phyloP scores from a whole-genome alignment of 1,140 invertebrate genomes.

The Galleria mellonella region DNA sequence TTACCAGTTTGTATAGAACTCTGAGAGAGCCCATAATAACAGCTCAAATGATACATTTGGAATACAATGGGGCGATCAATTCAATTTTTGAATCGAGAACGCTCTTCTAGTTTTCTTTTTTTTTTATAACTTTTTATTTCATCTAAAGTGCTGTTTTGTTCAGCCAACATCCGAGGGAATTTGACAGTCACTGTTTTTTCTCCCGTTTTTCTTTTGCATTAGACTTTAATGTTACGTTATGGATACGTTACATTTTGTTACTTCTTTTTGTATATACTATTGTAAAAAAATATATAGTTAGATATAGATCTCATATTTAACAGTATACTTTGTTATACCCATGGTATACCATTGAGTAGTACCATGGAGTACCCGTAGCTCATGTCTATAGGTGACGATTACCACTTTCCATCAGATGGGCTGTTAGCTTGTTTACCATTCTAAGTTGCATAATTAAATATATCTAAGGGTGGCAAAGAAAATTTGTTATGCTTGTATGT shows the following conservation, averaged over 20 bases:
- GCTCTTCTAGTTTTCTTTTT: constrained; percentile 61
- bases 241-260: constrained; percentile 26
- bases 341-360: too few species aligned
- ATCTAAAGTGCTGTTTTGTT: constrained; percentile 74
- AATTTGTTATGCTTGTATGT: too few species aligned
- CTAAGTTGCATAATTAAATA: too few species aligned
- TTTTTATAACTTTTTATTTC: constrained; percentile 39
- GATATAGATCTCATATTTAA: too few species aligned
- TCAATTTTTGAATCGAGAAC: constrained; percentile 74
- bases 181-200: constrained; percentile 72
- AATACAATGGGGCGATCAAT: constrained; percentile 74
- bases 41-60: constrained; percentile 74
- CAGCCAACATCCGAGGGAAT: constrained; percentile 66
- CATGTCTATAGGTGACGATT: too few species aligned
- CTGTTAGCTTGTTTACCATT: too few species aligned
- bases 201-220: constrained; percentile 54
- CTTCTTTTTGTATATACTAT: constrained; percentile 40
- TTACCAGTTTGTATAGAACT: constrained; percentile 66
- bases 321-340: too few species aligned
- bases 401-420: too few species aligned
- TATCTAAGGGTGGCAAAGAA: too few species aligned
- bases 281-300: too few species aligned
- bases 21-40: constrained; percentile 69
- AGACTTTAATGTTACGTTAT: constrained; percentile 47
- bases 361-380: too few species aligned